phyloP scores from a whole-genome alignment of 2,888 invertebrate species.

The Drosophila robusta region DNA sequence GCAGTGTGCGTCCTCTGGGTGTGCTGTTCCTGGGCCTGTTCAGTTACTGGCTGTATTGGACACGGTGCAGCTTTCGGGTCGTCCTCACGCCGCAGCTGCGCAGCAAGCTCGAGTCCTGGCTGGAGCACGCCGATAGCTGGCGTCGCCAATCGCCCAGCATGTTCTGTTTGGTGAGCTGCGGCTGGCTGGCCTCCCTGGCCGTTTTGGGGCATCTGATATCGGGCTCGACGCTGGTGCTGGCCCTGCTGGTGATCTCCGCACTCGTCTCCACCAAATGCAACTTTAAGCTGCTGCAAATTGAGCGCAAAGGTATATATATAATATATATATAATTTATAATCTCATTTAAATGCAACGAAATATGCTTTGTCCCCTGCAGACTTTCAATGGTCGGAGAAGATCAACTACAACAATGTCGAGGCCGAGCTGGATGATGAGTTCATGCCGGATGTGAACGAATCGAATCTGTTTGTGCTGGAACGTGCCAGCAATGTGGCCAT shows the following conservation, averaged over 20 bases:
- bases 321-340: slow-evolving; percentile 8
- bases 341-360: background rate
- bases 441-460: slow-evolving; percentile 83
- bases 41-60: slow-evolving; percentile 82
- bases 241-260: slow-evolving; percentile 76
- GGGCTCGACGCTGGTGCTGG: slow-evolving; percentile 80
- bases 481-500: slow-evolving; percentile 83
- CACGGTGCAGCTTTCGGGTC: slow-evolving; percentile 77
- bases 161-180: slow-evolving; percentile 75
- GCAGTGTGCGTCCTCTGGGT: slow-evolving; percentile 83
- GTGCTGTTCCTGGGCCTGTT: slow-evolving; percentile 79
- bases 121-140: slow-evolving; percentile 61
- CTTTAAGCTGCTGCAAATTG: slow-evolving; percentile 81
- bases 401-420: slow-evolving; percentile 74
- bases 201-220: slow-evolving; percentile 82
- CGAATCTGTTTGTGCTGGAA: slow-evolving; percentile 82
- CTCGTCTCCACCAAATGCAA: slow-evolving; percentile 82
- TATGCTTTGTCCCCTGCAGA: slow-evolving; percentile 39
- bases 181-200: slow-evolving; percentile 73
- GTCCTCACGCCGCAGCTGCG: slow-evolving; percentile 79
- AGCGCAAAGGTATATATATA: slow-evolving; percentile 69
- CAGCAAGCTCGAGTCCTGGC: slow-evolving; percentile 56
- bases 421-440: slow-evolving; percentile 83
- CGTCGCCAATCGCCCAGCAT: slow-evolving; percentile 77
- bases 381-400: slow-evolving; percentile 72